phyloP scores from a whole-genome alignment of 2,113 vertebrate genomes.

The Greenwoodochromis staneri region DNA sequence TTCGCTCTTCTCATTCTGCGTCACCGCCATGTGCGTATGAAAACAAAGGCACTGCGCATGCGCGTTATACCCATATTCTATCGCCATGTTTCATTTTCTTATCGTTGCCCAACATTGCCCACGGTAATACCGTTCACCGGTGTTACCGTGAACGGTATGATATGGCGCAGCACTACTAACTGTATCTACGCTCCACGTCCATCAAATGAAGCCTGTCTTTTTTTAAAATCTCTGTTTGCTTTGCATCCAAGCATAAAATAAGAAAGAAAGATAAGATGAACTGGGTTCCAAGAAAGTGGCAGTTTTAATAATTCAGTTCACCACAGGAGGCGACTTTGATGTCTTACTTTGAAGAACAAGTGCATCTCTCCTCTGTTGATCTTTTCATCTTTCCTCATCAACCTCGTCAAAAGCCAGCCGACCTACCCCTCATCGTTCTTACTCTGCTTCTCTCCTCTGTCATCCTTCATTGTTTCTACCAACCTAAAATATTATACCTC shows the following conservation, averaged over 20 bases:
- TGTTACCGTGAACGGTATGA: neutral
- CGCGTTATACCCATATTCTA: rapidly evolving
- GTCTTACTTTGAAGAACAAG: constrained; percentile 62
- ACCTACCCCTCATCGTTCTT: neutral
- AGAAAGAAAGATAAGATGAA: neutral
- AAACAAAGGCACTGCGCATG: rapidly evolving
- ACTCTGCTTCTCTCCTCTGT: neutral
- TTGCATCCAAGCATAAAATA: neutral
- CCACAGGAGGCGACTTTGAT: constrained; percentile 68
- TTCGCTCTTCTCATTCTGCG: rapidly evolving
- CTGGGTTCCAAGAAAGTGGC: constrained; percentile 50
- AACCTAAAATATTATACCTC: neutral
- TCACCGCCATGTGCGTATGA: rapidly evolving
- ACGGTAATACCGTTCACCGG: rapidly evolving
- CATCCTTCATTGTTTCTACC: neutral
- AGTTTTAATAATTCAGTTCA: constrained; percentile 69
- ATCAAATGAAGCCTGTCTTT: neutral
- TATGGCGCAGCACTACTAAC: rapidly evolving
- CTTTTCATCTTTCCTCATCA: neutral
- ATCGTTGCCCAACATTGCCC: neutral
- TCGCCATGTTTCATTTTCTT: rapidly evolving
- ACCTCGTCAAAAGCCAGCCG: neutral
- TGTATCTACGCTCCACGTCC: neutral
- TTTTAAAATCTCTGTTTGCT: neutral
- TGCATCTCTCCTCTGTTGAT: constrained; percentile 4